phyloP scores from a whole-genome alignment of 2,888 invertebrate species.

The Meteorus colon region DNA sequence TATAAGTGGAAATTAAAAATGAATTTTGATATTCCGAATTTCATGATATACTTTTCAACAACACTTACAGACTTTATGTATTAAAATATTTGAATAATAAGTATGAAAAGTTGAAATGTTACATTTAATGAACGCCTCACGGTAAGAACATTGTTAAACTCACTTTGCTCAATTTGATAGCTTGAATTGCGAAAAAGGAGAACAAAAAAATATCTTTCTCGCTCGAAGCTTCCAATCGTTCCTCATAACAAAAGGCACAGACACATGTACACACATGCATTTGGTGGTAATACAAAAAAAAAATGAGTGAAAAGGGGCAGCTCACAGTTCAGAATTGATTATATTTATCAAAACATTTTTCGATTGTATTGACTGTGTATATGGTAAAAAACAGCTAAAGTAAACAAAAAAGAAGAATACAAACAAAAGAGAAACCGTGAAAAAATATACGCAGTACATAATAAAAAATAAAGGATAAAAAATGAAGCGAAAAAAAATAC shows the following conservation, averaged over 20 bases:
- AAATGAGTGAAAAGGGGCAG: conserved; percentile 39
- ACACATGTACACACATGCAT: neutral
- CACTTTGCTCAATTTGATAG: too few species aligned
- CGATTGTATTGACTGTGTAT: conserved; percentile 49
- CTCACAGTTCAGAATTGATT: conserved; percentile 53
- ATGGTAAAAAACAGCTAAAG: conserved; percentile 3
- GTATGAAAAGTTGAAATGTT: neutral
- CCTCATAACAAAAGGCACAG: neutral
- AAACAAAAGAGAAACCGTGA: neutral
- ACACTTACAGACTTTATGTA: too few species aligned
- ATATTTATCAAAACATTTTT: conserved; percentile 52
- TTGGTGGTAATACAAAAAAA: neutral
- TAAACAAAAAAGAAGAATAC: neutral
- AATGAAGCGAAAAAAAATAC: neutral
- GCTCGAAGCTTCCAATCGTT: neutral
- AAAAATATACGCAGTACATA: neutral
- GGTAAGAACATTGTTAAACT: too few species aligned
- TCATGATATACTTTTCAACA: too few species aligned
- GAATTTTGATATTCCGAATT: too few species aligned
- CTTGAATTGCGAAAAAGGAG: neutral
- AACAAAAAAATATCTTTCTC: neutral
- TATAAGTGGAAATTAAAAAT: neutral
- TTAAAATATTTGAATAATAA: neutral
- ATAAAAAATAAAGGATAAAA: neutral
- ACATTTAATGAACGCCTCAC: too few species aligned